A percentile compares a stretch with the other conserved stretches of the same genome.
Conservation (phyloP, 2,113 vertebrate genomes). For the Euleptes europaea region DNA sequence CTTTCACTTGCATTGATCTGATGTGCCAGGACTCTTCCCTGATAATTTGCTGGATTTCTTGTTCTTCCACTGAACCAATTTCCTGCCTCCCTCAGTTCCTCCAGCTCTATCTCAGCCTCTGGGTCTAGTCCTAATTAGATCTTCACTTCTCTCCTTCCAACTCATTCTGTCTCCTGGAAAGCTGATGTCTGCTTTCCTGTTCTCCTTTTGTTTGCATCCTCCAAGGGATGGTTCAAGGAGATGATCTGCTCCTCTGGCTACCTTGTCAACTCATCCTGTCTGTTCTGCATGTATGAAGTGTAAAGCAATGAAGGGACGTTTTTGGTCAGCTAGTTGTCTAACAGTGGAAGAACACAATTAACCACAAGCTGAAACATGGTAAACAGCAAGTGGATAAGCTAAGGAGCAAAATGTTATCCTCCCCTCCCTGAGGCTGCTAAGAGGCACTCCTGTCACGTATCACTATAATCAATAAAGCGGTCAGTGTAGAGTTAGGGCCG, state of each 20-base stretch:
- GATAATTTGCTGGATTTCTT: constrained; percentile 42
- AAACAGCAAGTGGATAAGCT: too few relatives aligned
- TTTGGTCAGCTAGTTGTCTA: neutral
- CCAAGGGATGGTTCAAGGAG: constrained; percentile 31
- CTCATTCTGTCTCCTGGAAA: constrained; percentile 16
- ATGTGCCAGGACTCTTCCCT: constrained; percentile 13
- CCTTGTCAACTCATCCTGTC: rapidly evolving
- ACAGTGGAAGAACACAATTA: too few relatives aligned
- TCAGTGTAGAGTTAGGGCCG: constrained; percentile 38
- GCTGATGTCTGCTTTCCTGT: constrained; percentile 15
- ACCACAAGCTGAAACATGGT: too few relatives aligned
- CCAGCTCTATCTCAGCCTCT: neutral
- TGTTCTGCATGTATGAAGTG: neutral
- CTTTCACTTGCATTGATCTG: constrained; percentile 29
- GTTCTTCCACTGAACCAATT: neutral
- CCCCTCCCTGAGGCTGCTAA: constrained; percentile 9
- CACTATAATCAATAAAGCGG: constrained; percentile 25
- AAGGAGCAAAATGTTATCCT: constrained; percentile 14
- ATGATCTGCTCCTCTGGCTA: constrained; percentile 25
- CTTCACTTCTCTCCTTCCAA: constrained; percentile 28
- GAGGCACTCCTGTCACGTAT: constrained; percentile 40
- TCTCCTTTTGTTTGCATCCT: constrained; percentile 19
- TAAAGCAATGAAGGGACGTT: neutral
- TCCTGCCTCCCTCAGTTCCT: neutral
- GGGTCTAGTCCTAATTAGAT: constrained; percentile 34